Conservation (phyloP, 2,797 vertebrate species). For the Ataeniobius toweri region DNA sequence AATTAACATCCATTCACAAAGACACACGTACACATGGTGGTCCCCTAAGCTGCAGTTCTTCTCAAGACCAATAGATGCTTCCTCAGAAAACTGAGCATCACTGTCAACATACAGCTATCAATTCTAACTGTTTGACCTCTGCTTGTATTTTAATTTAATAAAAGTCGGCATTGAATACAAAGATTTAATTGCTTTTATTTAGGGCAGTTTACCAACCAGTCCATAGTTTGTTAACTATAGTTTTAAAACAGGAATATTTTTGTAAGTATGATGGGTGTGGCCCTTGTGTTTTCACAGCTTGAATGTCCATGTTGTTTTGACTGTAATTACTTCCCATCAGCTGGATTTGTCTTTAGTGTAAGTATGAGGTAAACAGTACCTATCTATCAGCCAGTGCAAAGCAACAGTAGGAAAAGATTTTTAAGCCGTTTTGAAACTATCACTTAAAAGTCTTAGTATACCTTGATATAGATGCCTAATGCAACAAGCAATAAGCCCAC, state of each 20-base stretch:
- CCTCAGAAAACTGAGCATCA: background rate
- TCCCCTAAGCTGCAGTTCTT: constrained; percentile 22
- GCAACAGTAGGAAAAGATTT: background rate
- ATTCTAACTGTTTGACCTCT: background rate
- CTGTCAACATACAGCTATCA: background rate
- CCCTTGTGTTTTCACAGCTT: background rate
- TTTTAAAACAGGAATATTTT: background rate
- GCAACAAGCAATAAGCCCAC: background rate
- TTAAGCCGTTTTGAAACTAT: background rate
- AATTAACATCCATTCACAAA: constrained; percentile 55
- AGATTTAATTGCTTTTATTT: background rate
- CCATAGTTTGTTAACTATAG: background rate
- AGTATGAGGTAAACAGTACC: too few relatives aligned
- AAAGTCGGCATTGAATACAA: background rate
- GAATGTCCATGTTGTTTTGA: background rate
- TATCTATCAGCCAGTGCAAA: background rate
- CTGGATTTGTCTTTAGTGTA: background rate
- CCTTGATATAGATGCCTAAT: background rate
- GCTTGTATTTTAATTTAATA: background rate
- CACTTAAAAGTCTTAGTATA: background rate
- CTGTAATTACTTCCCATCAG: background rate
- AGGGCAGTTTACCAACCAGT: background rate
- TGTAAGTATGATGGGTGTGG: background rate
- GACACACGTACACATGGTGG: constrained; percentile 29
- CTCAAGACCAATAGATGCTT: constrained; percentile 15